Conservation (phyloP, 2,113 vertebrate species). For the Falco punctatus region DNA sequence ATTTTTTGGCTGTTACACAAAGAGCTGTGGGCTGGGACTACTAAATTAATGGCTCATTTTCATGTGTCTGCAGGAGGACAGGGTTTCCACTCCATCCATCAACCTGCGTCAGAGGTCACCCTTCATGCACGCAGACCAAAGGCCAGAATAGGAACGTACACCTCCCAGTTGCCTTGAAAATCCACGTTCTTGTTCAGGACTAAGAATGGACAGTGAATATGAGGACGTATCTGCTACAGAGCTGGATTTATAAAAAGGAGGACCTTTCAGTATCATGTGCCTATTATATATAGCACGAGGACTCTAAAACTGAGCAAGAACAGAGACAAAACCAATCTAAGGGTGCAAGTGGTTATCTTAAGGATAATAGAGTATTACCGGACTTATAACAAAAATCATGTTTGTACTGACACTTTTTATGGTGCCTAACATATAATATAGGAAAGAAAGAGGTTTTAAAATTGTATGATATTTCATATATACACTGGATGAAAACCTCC, state of each 20-base stretch:
- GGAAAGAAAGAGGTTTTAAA: background rate
- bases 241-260: background rate
- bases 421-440: fast-evolving
- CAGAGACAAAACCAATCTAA: background rate
- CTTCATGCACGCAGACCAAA: background rate
- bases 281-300: background rate
- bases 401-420: background rate
- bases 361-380: background rate
- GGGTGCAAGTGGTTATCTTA: background rate
- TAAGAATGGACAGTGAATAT: background rate
- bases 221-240: background rate
- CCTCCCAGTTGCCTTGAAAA: background rate
- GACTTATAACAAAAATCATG: background rate
- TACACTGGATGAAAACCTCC: background rate
- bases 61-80: background rate
- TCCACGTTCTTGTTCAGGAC: background rate
- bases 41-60: background rate
- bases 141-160: background rate
- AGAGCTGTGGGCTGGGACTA: background rate
- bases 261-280: background rate
- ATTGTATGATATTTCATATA: background rate
- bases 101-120: background rate
- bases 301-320: background rate
- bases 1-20: background rate
- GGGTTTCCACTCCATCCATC: background rate